Conservation (phyloP, 2,797 vertebrate species). For the Onychomys arenicola region DNA sequence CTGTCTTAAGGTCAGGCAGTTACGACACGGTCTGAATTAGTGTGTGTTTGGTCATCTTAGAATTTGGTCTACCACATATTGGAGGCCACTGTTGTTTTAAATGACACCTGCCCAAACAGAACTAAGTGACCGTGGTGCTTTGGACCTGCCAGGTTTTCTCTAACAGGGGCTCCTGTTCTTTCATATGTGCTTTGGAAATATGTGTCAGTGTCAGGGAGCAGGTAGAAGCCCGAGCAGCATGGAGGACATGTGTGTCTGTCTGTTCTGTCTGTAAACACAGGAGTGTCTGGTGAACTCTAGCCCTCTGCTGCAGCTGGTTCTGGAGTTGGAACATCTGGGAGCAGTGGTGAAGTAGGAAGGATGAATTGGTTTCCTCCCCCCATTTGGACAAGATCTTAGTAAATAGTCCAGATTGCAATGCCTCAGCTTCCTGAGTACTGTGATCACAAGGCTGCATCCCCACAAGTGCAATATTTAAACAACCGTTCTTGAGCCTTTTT, state of each 20-base stretch:
- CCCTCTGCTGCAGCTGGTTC: background rate
- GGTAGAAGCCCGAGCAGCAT: background rate
- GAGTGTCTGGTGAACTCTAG: background rate
- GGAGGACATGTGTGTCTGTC: accelerated
- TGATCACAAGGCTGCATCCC: background rate
- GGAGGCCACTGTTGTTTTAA: background rate
- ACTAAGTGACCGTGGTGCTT: background rate
- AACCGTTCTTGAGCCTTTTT: background rate
- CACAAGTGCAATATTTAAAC: background rate
- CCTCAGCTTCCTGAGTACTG: background rate
- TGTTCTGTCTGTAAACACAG: background rate
- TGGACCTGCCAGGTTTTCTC: background rate
- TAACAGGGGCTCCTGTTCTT: background rate
- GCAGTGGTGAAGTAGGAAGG: background rate
- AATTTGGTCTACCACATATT: background rate
- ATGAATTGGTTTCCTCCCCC: background rate
- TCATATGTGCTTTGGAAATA: background rate
- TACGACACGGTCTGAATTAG: background rate
- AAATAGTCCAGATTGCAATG: background rate
- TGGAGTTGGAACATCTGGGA: background rate
- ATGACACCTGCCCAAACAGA: background rate
- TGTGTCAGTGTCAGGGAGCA: background rate
- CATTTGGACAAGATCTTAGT: background rate
- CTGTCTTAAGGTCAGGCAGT: background rate
- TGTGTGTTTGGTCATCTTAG: background rate